Evolutionary conservation across 2,888 invertebrate genomes (phyloP).

Genomic region (Euspilapteryx auroguttella): DNA sequence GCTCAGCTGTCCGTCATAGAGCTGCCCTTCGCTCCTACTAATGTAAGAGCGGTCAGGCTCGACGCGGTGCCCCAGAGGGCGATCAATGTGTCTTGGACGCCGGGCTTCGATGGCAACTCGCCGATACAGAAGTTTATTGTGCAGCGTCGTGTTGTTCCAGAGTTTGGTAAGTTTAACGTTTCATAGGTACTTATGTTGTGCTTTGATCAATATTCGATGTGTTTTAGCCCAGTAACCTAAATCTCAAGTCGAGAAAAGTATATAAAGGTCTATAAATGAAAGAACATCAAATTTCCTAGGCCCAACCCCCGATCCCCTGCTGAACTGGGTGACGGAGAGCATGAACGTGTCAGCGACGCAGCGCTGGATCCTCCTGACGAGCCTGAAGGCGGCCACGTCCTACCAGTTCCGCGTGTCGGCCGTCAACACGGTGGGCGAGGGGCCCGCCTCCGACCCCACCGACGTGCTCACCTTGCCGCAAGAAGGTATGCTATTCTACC

Average conservation of each 20-base stretch:
- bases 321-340: conserved; percentile 87
- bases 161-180: conserved; percentile 67
- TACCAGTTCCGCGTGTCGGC: conserved; percentile 98
- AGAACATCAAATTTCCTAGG: no score
- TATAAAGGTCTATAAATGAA: no score
- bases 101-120: conserved; percentile 97
- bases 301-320: conserved; percentile 80
- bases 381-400: conserved; percentile 90
- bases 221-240: no score
- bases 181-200: background rate
- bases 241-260: no score
- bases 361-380: conserved; percentile 78
- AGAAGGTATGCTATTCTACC: conserved; percentile 74
- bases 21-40: conserved; percentile 90
- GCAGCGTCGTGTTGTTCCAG: conserved; percentile 87
- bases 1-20: conserved; percentile 86
- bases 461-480: conserved; percentile 91
- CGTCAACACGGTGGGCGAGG: conserved; percentile 94
- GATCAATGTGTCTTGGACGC: conserved; percentile 92
- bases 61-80: conserved; percentile 70
- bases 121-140: conserved; percentile 91
- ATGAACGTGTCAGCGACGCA: conserved; percentile 81
- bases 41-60: conserved; percentile 74
- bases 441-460: conserved; percentile 86
- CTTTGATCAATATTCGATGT: background rate